Conservation (phyloP, 2,113 vertebrate species). For the Cottus gobio region DNA sequence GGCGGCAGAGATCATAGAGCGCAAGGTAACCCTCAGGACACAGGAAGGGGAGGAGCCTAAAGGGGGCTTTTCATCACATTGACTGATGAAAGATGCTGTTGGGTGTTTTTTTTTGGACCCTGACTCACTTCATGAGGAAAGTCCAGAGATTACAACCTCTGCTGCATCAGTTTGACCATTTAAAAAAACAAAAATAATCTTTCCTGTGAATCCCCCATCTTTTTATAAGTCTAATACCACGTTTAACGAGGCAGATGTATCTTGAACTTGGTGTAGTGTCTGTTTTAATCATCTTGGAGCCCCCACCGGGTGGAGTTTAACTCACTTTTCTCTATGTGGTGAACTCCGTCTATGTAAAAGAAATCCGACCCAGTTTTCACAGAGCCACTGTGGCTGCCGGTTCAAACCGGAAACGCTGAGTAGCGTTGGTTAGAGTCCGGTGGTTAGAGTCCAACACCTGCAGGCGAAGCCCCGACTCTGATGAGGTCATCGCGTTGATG, state of each 20-base stretch:
- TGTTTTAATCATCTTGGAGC: neutral
- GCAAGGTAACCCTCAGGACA: conserved; percentile 67
- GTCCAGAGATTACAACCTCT: neutral
- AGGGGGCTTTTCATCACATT: neutral
- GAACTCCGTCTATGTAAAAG: too few relatives aligned
- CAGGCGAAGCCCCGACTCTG: neutral
- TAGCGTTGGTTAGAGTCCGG: neutral
- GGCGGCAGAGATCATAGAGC: conserved; percentile 78
- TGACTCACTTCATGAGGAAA: neutral
- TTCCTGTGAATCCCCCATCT: too few relatives aligned
- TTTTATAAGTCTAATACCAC: too few relatives aligned
- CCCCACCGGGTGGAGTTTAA: too few relatives aligned
- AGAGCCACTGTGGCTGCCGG: too few relatives aligned
- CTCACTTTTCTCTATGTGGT: neutral
- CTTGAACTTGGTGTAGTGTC: too few relatives aligned
- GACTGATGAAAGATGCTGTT: neutral
- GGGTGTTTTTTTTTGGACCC: neutral
- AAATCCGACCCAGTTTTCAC: too few relatives aligned
- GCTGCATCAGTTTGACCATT: too few relatives aligned
- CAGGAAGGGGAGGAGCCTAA: neutral
- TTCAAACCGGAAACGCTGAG: neutral
- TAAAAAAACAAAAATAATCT: too few relatives aligned
- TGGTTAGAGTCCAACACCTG: neutral
- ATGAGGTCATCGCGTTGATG: neutral
- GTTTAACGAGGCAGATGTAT: too few relatives aligned